These are phyloP conservation scores for Pogonomyrmex californicus DNA, from an alignment of 1,140 invertebrate genomes.

Conservation along the genomic window DNA sequence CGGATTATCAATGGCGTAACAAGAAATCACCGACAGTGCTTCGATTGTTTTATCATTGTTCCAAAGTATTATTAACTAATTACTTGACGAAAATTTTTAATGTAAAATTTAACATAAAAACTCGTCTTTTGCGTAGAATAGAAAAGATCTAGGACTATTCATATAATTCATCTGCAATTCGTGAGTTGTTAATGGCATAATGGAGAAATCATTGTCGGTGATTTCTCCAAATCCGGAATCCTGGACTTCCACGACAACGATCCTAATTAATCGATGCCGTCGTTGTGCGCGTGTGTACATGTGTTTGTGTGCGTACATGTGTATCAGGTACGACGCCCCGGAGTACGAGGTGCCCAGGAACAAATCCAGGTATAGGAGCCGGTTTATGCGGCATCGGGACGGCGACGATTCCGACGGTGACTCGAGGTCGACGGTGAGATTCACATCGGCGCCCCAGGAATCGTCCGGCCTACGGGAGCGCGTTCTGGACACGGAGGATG, in stretches of 20 bases:
- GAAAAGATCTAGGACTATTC: background rate
- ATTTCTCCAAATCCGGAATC: slow-evolving; percentile 7
- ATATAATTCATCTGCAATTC: background rate
- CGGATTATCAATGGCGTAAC: too few species aligned
- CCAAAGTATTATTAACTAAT: too few species aligned
- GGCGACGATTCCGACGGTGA: slow-evolving; percentile 86
- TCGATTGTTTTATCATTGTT: too few species aligned
- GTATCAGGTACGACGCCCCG: slow-evolving; percentile 83
- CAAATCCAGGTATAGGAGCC: slow-evolving; percentile 87
- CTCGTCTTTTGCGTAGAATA: too few species aligned
- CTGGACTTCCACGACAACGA: background rate
- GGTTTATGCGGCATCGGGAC: slow-evolving; percentile 88
- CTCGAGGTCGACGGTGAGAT: slow-evolving; percentile 82
- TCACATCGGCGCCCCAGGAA: slow-evolving; percentile 82
- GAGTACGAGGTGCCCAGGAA: slow-evolving; percentile 85
- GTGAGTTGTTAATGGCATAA: background rate
- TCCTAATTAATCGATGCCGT: slow-evolving; percentile 19
- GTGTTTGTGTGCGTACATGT: background rate
- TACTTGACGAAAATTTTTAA: too few species aligned
- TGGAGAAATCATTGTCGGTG: slow-evolving; percentile 22
- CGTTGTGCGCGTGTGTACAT: background rate
- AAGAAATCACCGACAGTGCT: too few species aligned
- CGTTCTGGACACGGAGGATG: slow-evolving; percentile 96
- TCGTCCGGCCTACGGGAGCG: slow-evolving; percentile 88
- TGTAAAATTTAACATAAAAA: too few species aligned